Percentiles rank a stretch among this genome's conserved stretches.
Evolutionary conservation across 2,888 invertebrate genomes (phyloP).

Genomic region (Melanargia galathea): DNA sequence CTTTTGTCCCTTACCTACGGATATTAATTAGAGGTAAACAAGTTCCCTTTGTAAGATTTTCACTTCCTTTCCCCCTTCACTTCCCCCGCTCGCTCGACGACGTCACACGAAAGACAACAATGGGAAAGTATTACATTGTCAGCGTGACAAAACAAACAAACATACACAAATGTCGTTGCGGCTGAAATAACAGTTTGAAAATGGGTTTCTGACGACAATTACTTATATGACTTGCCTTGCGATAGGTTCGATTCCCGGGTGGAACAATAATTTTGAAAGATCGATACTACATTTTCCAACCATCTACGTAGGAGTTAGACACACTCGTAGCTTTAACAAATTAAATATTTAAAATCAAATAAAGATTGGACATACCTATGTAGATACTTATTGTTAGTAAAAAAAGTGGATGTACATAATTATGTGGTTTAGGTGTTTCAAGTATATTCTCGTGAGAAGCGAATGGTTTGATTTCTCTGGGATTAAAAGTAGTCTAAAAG

Average conservation of each 20-base stretch:
- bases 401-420: too few species aligned
- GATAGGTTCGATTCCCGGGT: not conserved
- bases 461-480: too few species aligned
- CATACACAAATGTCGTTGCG: conserved; percentile 6
- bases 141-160: conserved; percentile 26
- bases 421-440: too few species aligned
- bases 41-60: conserved; percentile 72
- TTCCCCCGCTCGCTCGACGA: conserved; percentile 39
- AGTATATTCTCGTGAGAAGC: too few species aligned
- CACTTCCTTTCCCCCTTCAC: conserved; percentile 52
- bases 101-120: conserved; percentile 45
- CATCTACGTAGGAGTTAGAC: too few species aligned
- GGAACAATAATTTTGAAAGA: too few species aligned
- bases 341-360: too few species aligned
- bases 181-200: conserved; percentile 16
- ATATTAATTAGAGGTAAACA: conserved; percentile 80
- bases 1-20: conserved; percentile 51
- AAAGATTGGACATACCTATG: too few species aligned
- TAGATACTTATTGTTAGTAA: too few species aligned
- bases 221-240: not conserved
- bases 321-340: too few species aligned
- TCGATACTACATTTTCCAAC: too few species aligned
- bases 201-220: conserved; percentile 10
- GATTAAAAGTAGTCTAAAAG: too few species aligned
- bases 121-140: conserved; percentile 34